Conservation (phyloP, 2,888 invertebrate genomes). For the Onthophagus sagittarius region DNA sequence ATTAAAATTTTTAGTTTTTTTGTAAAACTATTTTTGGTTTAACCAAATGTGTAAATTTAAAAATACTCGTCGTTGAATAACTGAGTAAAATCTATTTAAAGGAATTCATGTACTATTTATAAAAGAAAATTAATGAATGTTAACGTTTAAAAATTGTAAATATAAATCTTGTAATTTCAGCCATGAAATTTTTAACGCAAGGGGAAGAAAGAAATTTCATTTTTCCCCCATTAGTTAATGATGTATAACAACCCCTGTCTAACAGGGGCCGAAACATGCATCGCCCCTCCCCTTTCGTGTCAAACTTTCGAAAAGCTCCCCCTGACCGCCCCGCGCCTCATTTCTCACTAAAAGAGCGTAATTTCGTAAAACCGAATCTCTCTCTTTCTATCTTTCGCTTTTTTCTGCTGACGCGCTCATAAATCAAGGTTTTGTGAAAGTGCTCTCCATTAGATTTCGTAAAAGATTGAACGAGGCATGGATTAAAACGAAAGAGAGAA, state of each 20-base stretch:
- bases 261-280: background rate
- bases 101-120: too few species aligned
- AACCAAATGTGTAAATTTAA: too few species aligned
- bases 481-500: background rate
- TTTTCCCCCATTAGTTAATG: background rate
- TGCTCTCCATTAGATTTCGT: background rate
- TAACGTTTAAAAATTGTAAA: too few species aligned
- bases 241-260: background rate
- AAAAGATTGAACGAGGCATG: background rate
- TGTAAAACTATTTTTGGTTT: too few species aligned
- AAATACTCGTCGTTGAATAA: too few species aligned
- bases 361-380: background rate
- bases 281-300: background rate
- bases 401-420: background rate
- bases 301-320: background rate
- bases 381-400: background rate
- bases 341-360: background rate
- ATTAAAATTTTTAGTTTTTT: too few species aligned
- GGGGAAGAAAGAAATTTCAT: background rate
- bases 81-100: too few species aligned
- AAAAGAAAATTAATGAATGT: too few species aligned
- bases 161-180: background rate
- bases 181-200: background rate
- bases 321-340: background rate
- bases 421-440: background rate